A percentile compares a stretch with the other conserved stretches of the same genome.
phyloP scores from a whole-genome alignment of 2,113 vertebrate species.

The Morone saxatilis region DNA sequence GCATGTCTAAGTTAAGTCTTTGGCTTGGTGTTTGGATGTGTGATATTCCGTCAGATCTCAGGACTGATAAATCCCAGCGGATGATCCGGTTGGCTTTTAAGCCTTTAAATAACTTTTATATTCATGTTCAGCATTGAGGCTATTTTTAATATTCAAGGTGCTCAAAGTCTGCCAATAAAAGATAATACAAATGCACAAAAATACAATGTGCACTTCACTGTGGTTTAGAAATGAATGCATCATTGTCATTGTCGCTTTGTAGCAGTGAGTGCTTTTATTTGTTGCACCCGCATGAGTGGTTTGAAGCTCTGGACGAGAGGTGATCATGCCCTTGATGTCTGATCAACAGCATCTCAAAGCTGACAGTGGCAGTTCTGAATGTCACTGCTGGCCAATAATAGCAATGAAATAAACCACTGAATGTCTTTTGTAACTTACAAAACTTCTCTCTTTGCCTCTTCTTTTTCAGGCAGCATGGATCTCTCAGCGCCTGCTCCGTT shows the following conservation, averaged over 20 bases:
- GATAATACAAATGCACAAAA: conserved; percentile 49
- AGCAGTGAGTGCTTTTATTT: neutral
- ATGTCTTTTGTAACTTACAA: neutral
- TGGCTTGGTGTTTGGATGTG: conserved; percentile 47
- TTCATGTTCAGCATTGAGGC: conserved; percentile 50
- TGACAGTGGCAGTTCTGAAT: conserved; percentile 4
- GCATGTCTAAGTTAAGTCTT: conserved; percentile 49
- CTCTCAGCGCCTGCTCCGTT: conserved; percentile 54
- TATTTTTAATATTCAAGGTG: conserved; percentile 65
- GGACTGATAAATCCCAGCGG: conserved; percentile 49
- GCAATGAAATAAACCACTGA: neutral
- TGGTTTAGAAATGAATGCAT: conserved; percentile 14
- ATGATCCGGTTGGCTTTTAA: conserved; percentile 52
- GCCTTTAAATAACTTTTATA: conserved; percentile 72
- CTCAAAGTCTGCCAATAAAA: conserved; percentile 55
- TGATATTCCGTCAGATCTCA: conserved; percentile 53
- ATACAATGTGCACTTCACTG: conserved; percentile 25
- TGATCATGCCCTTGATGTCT: conserved; percentile 19
- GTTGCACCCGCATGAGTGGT: neutral
- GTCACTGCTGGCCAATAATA: conserved; percentile 32
- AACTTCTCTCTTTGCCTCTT: neutral
- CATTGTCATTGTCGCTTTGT: conserved; percentile 13
- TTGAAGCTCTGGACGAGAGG: neutral
- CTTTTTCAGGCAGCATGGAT: conserved; percentile 81
- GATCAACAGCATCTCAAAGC: conserved; percentile 33